A percentile compares a stretch with the other conserved stretches of the same genome.
These are phyloP conservation scores for Beroe forskalii DNA, from an alignment of 37 sponge, comb jelly and placozoan genomes.

Conservation along the genomic window DNA sequence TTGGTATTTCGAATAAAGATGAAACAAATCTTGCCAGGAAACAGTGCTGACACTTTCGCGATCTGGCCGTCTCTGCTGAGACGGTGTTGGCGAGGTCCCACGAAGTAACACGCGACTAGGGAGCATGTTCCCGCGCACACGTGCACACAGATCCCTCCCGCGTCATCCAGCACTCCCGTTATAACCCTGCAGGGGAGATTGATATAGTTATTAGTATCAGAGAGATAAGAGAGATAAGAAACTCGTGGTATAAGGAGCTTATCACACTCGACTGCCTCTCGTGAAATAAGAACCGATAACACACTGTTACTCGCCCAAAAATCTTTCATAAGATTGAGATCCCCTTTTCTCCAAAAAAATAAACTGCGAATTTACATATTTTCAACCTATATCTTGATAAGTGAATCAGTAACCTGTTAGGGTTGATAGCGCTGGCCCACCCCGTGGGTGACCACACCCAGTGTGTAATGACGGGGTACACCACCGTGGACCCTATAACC, in stretches of 20 bases:
- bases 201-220: not conserved
- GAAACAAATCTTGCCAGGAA: too few relatives aligned
- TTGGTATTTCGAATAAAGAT: not conserved
- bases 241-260: too few relatives aligned
- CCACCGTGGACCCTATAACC: not conserved
- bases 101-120: constrained; percentile 23
- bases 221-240: too few relatives aligned
- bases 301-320: too few relatives aligned
- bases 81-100: constrained; percentile 62
- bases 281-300: too few relatives aligned
- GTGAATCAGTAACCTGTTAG: constrained; percentile 16
- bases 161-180: constrained; percentile 25
- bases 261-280: too few relatives aligned
- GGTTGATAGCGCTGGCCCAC: constrained; percentile 13
- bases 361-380: too few relatives aligned
- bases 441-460: constrained; percentile 15
- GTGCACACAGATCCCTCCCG: constrained; percentile 47
- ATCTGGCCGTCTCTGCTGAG: constrained; percentile 21
- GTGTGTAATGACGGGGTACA: constrained; percentile 28
- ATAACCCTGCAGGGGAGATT: not conserved
- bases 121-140: constrained; percentile 34
- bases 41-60: constrained; percentile 11
- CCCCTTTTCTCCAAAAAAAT: too few relatives aligned
- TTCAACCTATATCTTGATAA: too few relatives aligned
- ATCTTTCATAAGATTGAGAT: too few relatives aligned